A percentile compares a stretch with the other conserved stretches of the same genome.
These are phyloP conservation scores for Micromesistius poutassou DNA, from an alignment of 2,797 vertebrate genomes.

Conservation along the genomic window DNA sequence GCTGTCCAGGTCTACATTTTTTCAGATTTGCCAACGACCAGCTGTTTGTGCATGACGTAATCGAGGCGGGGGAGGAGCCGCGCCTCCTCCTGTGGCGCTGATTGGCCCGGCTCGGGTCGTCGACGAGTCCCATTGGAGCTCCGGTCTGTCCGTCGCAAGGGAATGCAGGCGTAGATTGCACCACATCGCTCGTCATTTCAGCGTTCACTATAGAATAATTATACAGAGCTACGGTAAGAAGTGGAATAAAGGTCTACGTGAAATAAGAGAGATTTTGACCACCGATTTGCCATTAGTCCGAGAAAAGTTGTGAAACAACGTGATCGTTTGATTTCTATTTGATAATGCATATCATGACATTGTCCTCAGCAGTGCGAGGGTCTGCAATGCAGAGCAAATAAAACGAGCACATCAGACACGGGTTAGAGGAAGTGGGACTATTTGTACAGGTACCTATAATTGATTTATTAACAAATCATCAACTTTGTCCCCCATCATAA, in stretches of 20 bases:
- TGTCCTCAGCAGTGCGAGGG: conserved; percentile 14
- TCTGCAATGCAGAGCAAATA: conserved; percentile 48
- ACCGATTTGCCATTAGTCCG: neutral
- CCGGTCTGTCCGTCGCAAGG: conserved; percentile 55
- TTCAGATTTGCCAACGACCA: conserved; percentile 74
- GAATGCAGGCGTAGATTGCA: conserved; percentile 61
- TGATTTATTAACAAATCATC: neutral
- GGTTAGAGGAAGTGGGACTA: neutral
- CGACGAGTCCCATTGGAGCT: conserved; percentile 37
- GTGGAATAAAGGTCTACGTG: neutral
- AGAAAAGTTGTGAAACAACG: neutral
- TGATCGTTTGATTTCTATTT: neutral
- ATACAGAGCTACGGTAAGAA: neutral
- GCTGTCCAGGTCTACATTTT: conserved; percentile 78
- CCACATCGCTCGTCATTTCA: conserved; percentile 52
- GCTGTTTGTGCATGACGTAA: conserved; percentile 83
- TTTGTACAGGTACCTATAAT: neutral
- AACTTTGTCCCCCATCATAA: neutral
- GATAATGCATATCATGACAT: neutral
- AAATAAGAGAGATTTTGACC: neutral
- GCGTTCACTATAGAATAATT: conserved; percentile 35
- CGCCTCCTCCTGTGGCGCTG: conserved; percentile 65
- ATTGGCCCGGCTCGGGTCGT: conserved; percentile 69
- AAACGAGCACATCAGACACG: neutral
- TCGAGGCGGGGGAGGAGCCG: conserved; percentile 62